Percentiles rank a stretch among this genome's conserved stretches.
phyloP scores from a whole-genome alignment of 2,797 vertebrate genomes.

The Clangula hyemalis region DNA sequence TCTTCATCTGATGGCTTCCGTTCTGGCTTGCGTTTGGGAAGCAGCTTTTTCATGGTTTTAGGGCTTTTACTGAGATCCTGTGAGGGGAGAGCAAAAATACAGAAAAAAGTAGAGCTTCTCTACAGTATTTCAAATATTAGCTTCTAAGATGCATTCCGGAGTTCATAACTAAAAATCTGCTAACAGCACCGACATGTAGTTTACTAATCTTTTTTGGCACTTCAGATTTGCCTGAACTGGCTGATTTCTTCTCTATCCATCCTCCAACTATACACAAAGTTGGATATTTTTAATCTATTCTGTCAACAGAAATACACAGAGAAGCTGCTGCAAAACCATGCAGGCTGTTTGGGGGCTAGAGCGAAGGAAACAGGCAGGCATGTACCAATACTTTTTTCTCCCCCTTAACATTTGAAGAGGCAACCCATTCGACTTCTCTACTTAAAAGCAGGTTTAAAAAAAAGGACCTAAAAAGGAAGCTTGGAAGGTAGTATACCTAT shows the following conservation, averaged over 20 bases:
- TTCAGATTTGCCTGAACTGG: neutral
- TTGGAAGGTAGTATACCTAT: neutral
- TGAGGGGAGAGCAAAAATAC: neutral
- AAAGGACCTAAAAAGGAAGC: neutral
- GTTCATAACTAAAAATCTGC: neutral
- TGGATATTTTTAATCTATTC: neutral
- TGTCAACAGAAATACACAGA: neutral
- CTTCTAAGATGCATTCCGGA: neutral
- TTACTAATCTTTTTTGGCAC: neutral
- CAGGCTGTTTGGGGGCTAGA: neutral
- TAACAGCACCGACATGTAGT: neutral
- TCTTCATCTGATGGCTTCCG: conserved; percentile 98
- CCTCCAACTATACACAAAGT: neutral
- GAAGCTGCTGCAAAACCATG: conserved; percentile 15
- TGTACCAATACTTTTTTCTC: neutral
- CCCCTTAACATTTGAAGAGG: neutral
- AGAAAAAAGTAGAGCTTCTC: neutral
- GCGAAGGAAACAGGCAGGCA: neutral
- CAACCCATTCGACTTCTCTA: neutral
- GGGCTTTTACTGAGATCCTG: conserved; percentile 99
- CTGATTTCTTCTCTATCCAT: neutral
- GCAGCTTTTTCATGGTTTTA: conserved; percentile 97
- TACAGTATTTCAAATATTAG: neutral
- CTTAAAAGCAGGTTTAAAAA: neutral
- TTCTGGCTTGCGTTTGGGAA: conserved; percentile 96